phyloP scores from a whole-genome alignment of 2,888 invertebrate genomes.

The Orthosia gothica region DNA sequence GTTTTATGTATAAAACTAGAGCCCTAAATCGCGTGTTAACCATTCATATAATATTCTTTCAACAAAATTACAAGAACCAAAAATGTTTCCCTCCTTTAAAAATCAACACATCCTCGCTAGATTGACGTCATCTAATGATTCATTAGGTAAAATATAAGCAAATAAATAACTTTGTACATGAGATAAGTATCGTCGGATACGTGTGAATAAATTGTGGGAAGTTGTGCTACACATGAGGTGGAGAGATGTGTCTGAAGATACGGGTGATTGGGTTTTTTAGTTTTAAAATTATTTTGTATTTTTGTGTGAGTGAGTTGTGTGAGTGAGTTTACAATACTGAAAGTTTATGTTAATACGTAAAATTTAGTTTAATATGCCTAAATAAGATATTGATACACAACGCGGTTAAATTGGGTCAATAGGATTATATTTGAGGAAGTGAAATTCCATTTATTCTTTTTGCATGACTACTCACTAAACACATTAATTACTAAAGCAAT shows the following conservation, averaged over 20 bases:
- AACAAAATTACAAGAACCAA: too few relatives aligned
- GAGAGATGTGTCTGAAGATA: slow-evolving; percentile 52
- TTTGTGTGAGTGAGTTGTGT: too few relatives aligned
- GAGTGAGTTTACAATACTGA: too few relatives aligned
- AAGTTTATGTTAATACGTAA: too few relatives aligned
- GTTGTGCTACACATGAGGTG: slow-evolving; percentile 61
- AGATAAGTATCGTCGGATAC: slow-evolving; percentile 79
- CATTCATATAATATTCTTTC: background rate
- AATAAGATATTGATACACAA: too few relatives aligned
- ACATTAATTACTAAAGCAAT: background rate
- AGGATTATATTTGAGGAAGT: too few relatives aligned
- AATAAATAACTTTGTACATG: slow-evolving; percentile 72
- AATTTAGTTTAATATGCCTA: background rate
- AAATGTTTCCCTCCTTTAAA: background rate
- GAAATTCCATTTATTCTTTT: background rate
- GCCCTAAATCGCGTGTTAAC: too few relatives aligned
- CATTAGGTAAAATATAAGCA: slow-evolving; percentile 71
- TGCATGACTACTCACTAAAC: background rate
- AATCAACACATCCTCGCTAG: slow-evolving; percentile 23
- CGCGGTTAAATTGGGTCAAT: too few relatives aligned
- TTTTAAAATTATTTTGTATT: background rate
- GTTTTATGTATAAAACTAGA: too few relatives aligned
- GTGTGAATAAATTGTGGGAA: slow-evolving; percentile 79
- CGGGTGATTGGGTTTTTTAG: background rate
- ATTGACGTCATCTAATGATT: slow-evolving; percentile 69